Evolutionary conservation across 2,113 vertebrate species (phyloP).

Genomic region (Australoheros scitulus): DNA sequence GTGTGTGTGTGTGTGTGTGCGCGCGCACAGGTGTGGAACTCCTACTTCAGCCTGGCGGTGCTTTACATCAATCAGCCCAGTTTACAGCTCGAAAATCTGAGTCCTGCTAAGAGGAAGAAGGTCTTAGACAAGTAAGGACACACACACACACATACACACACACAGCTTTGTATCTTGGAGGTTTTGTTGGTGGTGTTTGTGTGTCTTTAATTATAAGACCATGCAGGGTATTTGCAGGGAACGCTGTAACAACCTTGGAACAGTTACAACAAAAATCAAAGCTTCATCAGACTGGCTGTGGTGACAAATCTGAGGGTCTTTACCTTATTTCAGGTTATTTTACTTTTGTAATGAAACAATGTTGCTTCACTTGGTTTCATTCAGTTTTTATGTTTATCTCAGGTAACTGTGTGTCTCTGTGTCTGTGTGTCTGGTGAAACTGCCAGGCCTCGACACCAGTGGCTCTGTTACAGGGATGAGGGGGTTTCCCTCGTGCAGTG

Average conservation of each 20-base stretch:
- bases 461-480: background rate
- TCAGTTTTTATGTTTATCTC: background rate
- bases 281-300: too few species aligned
- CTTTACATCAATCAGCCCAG: constrained; percentile 99
- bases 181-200: too few species aligned
- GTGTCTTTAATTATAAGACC: too few species aligned
- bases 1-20: constrained; percentile 5
- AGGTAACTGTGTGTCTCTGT: too few species aligned
- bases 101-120: constrained; percentile 92
- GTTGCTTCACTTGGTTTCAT: background rate
- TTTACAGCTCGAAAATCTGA: constrained; percentile 91
- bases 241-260: too few species aligned
- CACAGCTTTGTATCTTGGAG: too few species aligned
- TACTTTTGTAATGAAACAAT: background rate
- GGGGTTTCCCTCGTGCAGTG: too few species aligned
- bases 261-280: too few species aligned
- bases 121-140: constrained; percentile 93
- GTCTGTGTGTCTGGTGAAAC: rapidly evolving
- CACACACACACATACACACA: background rate
- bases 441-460: background rate
- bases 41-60: constrained; percentile 96
- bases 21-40: constrained; percentile 91
- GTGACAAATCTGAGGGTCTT: too few species aligned
- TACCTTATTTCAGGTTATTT: background rate
- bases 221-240: too few species aligned